Percentiles rank a stretch among this genome's conserved stretches.
phyloP scores from a whole-genome alignment of 2,113 vertebrate species.

The Ptilonorhynchus violaceus region DNA sequence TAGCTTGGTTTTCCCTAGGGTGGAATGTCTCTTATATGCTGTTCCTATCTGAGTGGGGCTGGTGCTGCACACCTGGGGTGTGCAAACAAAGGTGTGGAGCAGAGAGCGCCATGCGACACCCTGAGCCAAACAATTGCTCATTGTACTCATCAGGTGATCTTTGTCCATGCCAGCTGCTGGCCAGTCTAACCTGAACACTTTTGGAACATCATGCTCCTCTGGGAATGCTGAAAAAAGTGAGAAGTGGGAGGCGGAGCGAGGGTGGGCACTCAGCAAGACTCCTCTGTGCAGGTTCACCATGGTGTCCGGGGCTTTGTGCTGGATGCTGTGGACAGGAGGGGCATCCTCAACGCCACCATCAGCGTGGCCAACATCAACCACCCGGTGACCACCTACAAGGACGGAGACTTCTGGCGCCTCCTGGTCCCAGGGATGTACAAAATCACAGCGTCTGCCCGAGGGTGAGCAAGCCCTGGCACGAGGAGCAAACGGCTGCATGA shows the following conservation, averaged over 20 bases:
- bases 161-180: background rate
- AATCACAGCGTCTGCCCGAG: slow-evolving; percentile 87
- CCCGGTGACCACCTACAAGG: slow-evolving; percentile 80
- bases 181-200: background rate
- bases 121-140: slow-evolving; percentile 13
- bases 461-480: slow-evolving; percentile 71
- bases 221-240: background rate
- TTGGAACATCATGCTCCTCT: background rate
- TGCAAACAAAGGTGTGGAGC: slow-evolving; percentile 58
- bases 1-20: background rate
- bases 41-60: background rate
- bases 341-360: slow-evolving; percentile 92
- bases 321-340: slow-evolving; percentile 81
- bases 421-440: slow-evolving; percentile 84
- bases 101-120: background rate
- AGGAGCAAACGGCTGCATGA: background rate
- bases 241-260: background rate
- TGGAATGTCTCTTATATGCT: background rate
- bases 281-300: slow-evolving; percentile 81
- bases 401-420: slow-evolving; percentile 96
- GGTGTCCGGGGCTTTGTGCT: slow-evolving; percentile 89
- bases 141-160: slow-evolving; percentile 6
- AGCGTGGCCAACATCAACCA: slow-evolving; percentile 84
- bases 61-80: background rate
- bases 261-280: background rate